Evolutionary conservation across 2,888 invertebrate genomes (phyloP), one percentile per base, ranked within the genome.

Genomic region (Drosophila paranaensis): DNA sequence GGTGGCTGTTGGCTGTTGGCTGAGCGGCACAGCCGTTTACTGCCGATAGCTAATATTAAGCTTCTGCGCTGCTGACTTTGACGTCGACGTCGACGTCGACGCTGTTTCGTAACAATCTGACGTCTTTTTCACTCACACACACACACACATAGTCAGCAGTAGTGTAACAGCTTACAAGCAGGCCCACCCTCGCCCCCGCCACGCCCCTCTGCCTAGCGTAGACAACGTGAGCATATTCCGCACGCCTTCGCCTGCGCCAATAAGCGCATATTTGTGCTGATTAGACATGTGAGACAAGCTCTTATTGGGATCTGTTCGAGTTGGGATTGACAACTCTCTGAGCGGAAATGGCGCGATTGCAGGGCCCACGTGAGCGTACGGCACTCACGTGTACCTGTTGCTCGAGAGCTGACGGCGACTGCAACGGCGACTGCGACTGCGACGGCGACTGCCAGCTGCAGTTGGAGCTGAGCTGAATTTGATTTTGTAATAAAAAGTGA

Each of bases 101-200:
- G 60, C 54, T 51, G 77, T 77, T 77, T 77, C 77, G 70, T 77
- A 77, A 77, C 77, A 73, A 48, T 61, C 77, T 73, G 77, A 65
- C 73, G 76, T 72, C 70, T 65, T 72, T 60, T 39, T 16, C 42
- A 43, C 40, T 37, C 33, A 46, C 27, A 30, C 25, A 20, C 37
- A 46, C 14, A 37, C 20, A 9, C 39, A 39, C 46, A 46, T 39
- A 53, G 42, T 56, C 42, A 54, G 48, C 60, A 9, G 35, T 48
- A 63, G n/a, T 51, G 64, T 64, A 51, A 51, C 60, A 51, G 45
- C 25, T 64, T n/a, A 50, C 16, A 13, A 35, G 33, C 48, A 30
- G n/a, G 27, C 27, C 27, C 27, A 4, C 30, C 5, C n/a, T 27
- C n/a, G 2, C n/a, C n/a, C 2, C 37, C 20, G 5, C 6, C 8